Base-by-base conservation (phyloP, 1,140 invertebrate species). In the Leptopilina boulardi region DNA sequence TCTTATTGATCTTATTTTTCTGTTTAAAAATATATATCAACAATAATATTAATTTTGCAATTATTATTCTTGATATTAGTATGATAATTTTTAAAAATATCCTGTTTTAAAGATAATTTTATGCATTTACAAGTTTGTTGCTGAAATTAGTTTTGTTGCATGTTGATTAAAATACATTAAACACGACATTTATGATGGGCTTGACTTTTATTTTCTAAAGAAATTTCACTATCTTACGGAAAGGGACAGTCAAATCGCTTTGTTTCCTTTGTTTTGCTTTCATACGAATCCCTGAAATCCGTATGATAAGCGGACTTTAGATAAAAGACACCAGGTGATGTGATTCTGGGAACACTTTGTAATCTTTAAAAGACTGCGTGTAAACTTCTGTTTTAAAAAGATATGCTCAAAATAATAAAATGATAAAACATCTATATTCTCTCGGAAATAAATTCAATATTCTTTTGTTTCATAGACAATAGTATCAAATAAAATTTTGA, bases 381-480 rank as follows among this genome's bases (percentile, higher is more conserved):
- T 66, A 47, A 70, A 76, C 75, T 76, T 51, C 70, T 76, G 75
- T 76, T 76, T 76, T 54, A 41, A 76, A 54, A 75, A 0, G 66
- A 71, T 76, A 76, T 30, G 6, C 5, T 19, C 56, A 59, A 44
- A 71, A 71, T 47, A 76, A 66, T 66, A 66, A 66, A 66, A 66
- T 21, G 59, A 66, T 66, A 66, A 66, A 66, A 30, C 8, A 3
- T 26, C 21, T 23, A 1, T 38, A 66, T 26, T 66, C 9, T 66
- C 3, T 66, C 13, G 13, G 11, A 30, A 34, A 30, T 66, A 30
- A 34, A 30, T 66, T 5, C 15, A n/a, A 66, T 6, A 34, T 66
- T 66, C 13, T 18, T 66, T 30, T 66, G 15, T n/a, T 15, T 13
- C 59, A 66, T n/a, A 6, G 15, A 13, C 11, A n/a, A 34, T 6